Conservation (phyloP, 2,113 vertebrate species). For the Opisthocomus hoazin region DNA sequence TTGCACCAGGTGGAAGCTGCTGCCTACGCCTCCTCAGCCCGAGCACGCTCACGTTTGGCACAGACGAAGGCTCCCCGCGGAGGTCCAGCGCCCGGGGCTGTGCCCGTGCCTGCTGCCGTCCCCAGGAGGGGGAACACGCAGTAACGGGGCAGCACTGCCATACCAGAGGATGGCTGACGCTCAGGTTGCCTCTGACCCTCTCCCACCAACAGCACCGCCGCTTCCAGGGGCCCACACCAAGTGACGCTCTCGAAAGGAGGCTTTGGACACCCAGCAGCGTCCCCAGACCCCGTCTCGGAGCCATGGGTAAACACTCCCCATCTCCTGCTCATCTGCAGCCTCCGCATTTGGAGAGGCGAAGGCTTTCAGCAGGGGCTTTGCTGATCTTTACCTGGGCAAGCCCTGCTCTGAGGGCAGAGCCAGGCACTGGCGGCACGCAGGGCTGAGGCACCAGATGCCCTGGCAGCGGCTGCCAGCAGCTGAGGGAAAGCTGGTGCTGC, state of each 20-base stretch:
- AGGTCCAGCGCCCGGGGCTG: neutral
- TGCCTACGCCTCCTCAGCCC: neutral
- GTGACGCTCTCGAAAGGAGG: rapidly evolving
- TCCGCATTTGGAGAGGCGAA: rapidly evolving
- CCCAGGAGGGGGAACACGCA: neutral
- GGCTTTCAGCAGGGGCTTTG: neutral
- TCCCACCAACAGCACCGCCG: rapidly evolving
- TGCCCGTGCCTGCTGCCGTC: rapidly evolving
- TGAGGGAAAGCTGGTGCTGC: neutral
- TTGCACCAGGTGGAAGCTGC: rapidly evolving
- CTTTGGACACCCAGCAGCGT: neutral
- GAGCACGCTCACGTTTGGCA: neutral
- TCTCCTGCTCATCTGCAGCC: neutral
- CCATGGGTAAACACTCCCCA: neutral
- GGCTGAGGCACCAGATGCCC: neutral
- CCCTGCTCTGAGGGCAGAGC: neutral
- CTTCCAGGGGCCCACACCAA: neutral
- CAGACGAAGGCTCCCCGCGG: rapidly evolving
- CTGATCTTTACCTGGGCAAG: rapidly evolving
- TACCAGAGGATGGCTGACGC: neutral
- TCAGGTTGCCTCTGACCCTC: neutral
- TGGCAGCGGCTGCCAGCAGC: neutral
- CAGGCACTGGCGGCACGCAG: neutral
- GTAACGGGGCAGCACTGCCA: neutral
- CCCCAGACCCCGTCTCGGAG: neutral